Base-by-base conservation (phyloP, 2,797 vertebrate species). In the Heliangelus exortis region DNA sequence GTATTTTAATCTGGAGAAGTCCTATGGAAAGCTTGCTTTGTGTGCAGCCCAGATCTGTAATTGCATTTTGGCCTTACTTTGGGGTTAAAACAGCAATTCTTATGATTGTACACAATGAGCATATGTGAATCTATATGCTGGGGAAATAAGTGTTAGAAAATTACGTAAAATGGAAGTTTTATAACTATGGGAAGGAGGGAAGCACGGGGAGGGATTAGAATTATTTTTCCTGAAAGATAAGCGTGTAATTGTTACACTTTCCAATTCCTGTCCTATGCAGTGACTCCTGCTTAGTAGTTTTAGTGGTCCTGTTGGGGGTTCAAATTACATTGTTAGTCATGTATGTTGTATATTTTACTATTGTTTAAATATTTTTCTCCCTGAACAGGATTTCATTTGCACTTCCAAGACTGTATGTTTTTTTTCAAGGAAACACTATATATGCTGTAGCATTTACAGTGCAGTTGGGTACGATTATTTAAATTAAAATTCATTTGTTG, bases 181-280 rank as follows among this genome's bases (percentile, higher is more conserved):
- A 1, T 47, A 69, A 25, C 33, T 7, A 8, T 23, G 71, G 61
- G 33, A 67, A 94, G 26, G 74, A 82, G 45, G 54, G 31, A 50
- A 78, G 43, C 19, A 23, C 7, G 48, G 15, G 31, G 45, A 63
- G 75, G 31, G 41, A 28, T 18, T 87, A 25, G 7, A 68, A 39
- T 55, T 79, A 18, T 26, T 89, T 92, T 71, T 85, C 33, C 25
- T 85, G 48, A 61, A 84, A 71, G 34, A 77, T 57, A 81, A 78
- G 8, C 31, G 12, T 31, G 17, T n/a, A 69, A 15, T 31, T 75
- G 34, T 84, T 92, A 48, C 6, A n/a, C 34, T 82, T 81, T 51
- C 19, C 34, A 92, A 11, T 68, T 87, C 39, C 12, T 87, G 34
- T 78, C 25, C 28, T 43, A 4, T 80, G 57, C 41, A 29, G 19